Percentiles rank a stretch among this genome's conserved stretches.
phyloP scores from a whole-genome alignment of 2,113 vertebrate species.

The Anarhynchus alexandrinus region DNA sequence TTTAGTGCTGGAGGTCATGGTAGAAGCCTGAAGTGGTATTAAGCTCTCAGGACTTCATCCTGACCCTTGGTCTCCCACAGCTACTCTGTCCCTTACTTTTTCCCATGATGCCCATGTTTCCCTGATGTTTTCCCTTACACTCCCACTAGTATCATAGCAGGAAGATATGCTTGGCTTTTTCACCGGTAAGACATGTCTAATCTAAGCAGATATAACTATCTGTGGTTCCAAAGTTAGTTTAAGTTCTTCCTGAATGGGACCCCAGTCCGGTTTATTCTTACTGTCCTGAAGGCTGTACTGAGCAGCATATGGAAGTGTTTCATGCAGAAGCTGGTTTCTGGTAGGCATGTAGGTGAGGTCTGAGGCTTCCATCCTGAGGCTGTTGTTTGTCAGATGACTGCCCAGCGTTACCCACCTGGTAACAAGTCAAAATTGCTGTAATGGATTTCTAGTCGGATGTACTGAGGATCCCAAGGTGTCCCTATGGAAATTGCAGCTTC shows the following conservation, averaged over 20 bases:
- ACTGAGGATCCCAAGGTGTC: constrained; percentile 45
- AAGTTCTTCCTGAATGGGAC: not conserved
- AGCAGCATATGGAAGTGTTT: not conserved
- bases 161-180: not conserved
- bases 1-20: not conserved
- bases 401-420: constrained; percentile 58
- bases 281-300: not conserved
- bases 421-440: constrained; percentile 77
- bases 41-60: not conserved
- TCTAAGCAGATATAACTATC: not conserved
- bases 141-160: not conserved
- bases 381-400: not conserved
- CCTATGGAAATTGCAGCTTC: constrained; percentile 76
- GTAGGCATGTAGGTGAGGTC: not conserved
- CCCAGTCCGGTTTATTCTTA: not conserved
- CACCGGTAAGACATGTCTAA: accelerated
- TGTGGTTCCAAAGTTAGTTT: not conserved
- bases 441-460: constrained; percentile 81
- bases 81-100: not conserved
- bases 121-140: not conserved
- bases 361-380: not conserved
- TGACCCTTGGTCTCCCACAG: not conserved
- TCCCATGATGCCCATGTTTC: not conserved
- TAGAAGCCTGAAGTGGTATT: not conserved
- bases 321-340: not conserved